These are phyloP conservation scores for Palythoa grandiflora DNA, from an alignment of 92 coral and sea anemone species.

Conservation along the genomic window DNA sequence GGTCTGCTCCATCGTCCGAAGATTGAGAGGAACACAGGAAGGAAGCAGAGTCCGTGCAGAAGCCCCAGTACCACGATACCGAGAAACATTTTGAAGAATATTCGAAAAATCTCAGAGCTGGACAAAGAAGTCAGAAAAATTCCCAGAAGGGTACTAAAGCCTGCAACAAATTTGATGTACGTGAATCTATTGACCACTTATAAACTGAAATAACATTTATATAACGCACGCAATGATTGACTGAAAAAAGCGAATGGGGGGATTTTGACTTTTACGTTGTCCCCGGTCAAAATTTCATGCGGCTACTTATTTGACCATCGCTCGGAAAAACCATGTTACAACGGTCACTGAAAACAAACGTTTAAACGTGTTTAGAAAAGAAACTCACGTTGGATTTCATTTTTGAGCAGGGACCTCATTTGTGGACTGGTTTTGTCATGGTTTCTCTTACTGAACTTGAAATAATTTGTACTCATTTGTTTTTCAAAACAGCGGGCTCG, in stretches of 20 bases:
- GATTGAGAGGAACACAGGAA: conserved; percentile 43
- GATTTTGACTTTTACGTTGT: neutral
- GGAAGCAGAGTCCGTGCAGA: conserved; percentile 64
- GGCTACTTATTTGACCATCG: too few relatives aligned
- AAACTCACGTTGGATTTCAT: too few relatives aligned
- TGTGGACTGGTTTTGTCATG: too few relatives aligned
- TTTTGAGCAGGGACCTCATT: too few relatives aligned
- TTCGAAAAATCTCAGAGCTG: conserved; percentile 59
- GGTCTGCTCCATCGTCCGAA: conserved; percentile 34
- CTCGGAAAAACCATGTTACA: too few relatives aligned
- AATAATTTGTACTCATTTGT: too few relatives aligned
- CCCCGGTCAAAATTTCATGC: neutral
- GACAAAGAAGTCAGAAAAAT: conserved; percentile 59
- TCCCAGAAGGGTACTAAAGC: conserved; percentile 58
- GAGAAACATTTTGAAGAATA: conserved; percentile 76
- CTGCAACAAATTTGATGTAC: conserved; percentile 14
- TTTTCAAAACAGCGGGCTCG: too few relatives aligned
- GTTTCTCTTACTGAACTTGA: too few relatives aligned
- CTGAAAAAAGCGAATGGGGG: neutral
- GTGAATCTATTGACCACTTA: neutral
- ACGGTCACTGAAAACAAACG: too few relatives aligned
- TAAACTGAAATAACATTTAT: too few relatives aligned
- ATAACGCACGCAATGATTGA: too few relatives aligned
- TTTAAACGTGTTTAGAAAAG: too few relatives aligned
- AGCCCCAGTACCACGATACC: conserved; percentile 64